These are phyloP conservation scores for Jacana jacana DNA, from an alignment of 2,113 vertebrate genomes.

Conservation along the genomic window DNA sequence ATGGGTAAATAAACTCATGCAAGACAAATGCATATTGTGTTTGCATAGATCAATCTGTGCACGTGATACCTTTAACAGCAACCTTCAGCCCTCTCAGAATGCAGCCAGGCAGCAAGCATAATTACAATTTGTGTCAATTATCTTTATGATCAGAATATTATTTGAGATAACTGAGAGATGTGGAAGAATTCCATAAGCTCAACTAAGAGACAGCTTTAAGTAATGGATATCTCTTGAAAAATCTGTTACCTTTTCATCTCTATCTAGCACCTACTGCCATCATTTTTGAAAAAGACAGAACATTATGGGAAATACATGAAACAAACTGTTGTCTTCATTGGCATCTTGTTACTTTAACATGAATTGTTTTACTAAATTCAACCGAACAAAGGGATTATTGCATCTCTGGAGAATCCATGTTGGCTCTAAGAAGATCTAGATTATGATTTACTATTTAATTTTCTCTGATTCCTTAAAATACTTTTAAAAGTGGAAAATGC, in stretches of 20 bases:
- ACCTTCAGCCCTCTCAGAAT: not conserved
- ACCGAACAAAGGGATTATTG: not conserved
- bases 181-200: not conserved
- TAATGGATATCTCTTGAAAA: not conserved
- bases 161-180: not conserved
- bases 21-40: not conserved
- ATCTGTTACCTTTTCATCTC: not conserved
- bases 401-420: not conserved
- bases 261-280: not conserved
- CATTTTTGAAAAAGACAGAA: not conserved
- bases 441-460: conserved; percentile 45
- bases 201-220: not conserved
- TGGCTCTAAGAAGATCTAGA: not conserved
- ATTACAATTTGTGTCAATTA: not conserved
- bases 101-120: not conserved
- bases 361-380: not conserved
- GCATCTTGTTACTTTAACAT: not conserved
- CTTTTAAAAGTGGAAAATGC: conserved; percentile 1
- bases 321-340: not conserved
- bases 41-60: not conserved
- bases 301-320: not conserved
- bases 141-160: not conserved
- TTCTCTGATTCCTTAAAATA: conserved; percentile 40
- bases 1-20: not conserved
- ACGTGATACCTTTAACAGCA: not conserved